Base-by-base conservation (phyloP, 2,113 vertebrate species). In the Paedocypris sp. region DNA sequence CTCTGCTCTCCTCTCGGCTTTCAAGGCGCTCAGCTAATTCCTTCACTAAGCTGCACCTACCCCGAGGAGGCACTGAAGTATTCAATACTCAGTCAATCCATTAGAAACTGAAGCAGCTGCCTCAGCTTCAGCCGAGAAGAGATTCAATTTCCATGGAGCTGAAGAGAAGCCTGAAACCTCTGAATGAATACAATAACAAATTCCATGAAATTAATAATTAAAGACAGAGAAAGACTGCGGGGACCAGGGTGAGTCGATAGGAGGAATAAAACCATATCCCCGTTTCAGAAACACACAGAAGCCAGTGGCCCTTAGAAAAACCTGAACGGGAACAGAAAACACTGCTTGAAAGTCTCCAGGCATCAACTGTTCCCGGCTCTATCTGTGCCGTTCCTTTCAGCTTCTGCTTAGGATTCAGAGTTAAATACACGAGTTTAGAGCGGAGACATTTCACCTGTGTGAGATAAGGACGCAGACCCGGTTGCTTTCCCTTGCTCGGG, bases 71-170 rank as follows among this genome's bases (percentile, higher is more conserved):
- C 62, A 60, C 62, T 67, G 66, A 70, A 71, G 64, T 66, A 63
- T 71, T 79, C 73, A 76, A 73, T 76, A 79, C 73, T 69, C 73
- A 56, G 70, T 71, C 59, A 68, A 62, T 73, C 70, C 72, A 79
- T 73, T 77, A 75, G 68, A 61, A 75, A 69, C 64, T 48, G 54
- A 76, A 73, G 72, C 51, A 67, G 58, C 66, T 70, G 70, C 69
- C 71, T 76, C 67, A 64, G 69, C 28, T 38, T 47, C 67, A 67
- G 66, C 61, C 57, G 54, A 62, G 67, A 63, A 56, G 67, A 74
- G 72, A 77, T 78, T 75, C 72, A 72, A 72, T 79, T 77, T 77
- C 69, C 75, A 74, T 58, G 67, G 71, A 74, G 73, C 71, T 68
- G 64, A 73, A 59, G 62, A 74, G 67, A 70, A 65, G 54, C 62